Conservation (phyloP, 2,888 invertebrate species). For the Deilephila elpenor region DNA sequence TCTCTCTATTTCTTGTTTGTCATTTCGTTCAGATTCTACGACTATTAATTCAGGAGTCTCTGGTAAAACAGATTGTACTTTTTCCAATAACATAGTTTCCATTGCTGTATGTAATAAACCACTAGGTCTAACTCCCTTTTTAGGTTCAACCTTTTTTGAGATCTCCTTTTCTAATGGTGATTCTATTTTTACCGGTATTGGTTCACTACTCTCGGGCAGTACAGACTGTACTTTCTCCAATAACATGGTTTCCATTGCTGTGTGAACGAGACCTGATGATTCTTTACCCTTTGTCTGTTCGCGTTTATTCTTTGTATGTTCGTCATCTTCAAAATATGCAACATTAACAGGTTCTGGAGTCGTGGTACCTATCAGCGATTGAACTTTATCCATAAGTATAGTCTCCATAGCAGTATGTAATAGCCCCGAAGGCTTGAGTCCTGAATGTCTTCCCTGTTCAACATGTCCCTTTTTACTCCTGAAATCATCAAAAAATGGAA, state of each 20-base stretch:
- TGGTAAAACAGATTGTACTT: constrained; percentile 63
- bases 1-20: constrained; percentile 20
- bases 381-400: constrained; percentile 74
- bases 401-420: constrained; percentile 57
- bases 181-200: constrained; percentile 32
- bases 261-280: constrained; percentile 46
- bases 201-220: constrained; percentile 41
- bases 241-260: constrained; percentile 78
- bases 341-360: constrained; percentile 51
- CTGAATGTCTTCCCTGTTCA: constrained; percentile 29
- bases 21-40: neutral
- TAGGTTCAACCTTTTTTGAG: neutral
- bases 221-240: constrained; percentile 75
- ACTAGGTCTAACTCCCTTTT: constrained; percentile 43
- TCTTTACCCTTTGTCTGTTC: constrained; percentile 39
- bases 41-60: neutral
- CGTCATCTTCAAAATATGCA: constrained; percentile 37
- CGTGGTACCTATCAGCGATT: constrained; percentile 63
- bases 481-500: constrained; percentile 41
- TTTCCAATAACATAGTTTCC: constrained; percentile 80
- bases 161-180: constrained; percentile 15
- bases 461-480: constrained; percentile 31
- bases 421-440: constrained; percentile 44
- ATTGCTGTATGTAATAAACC: constrained; percentile 76
- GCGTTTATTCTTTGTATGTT: constrained; percentile 33